These are phyloP conservation scores for Neotoxoptera formosana DNA, from an alignment of 1,140 invertebrate genomes.

Conservation along the genomic window DNA sequence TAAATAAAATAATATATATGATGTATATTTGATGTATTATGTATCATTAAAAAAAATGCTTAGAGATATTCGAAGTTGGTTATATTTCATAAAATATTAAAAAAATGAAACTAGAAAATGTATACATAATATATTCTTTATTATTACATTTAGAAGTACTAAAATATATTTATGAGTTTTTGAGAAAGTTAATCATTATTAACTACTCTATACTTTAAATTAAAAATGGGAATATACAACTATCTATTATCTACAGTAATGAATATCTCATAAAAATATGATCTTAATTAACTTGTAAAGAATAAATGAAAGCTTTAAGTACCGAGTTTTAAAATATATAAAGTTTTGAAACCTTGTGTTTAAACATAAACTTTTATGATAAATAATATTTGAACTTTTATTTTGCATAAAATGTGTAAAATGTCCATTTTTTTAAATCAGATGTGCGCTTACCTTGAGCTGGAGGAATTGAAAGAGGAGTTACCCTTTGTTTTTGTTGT, in stretches of 20 bases:
- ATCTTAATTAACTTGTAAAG: not conserved
- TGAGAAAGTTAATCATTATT: not conserved
- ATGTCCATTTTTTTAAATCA: slow-evolving; percentile 48
- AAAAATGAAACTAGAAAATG: not conserved
- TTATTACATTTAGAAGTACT: not conserved
- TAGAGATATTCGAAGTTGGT: not conserved
- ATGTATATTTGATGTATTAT: not conserved
- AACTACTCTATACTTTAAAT: not conserved
- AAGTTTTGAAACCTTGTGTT: slow-evolving; percentile 49
- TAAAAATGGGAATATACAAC: not conserved
- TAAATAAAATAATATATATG: not conserved
- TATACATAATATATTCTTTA: not conserved
- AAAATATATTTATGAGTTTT: not conserved
- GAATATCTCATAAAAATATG: not conserved
- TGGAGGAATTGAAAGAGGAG: slow-evolving; percentile 56
- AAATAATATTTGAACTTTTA: slow-evolving; percentile 42
- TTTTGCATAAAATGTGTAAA: slow-evolving; percentile 42
- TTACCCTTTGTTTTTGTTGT: slow-evolving; percentile 58
- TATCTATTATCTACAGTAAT: not conserved
- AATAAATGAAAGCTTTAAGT: not conserved
- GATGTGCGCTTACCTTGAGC: slow-evolving; percentile 54
- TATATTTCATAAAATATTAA: not conserved
- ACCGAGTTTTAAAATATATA: not conserved
- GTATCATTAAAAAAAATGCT: not conserved
- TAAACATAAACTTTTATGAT: slow-evolving; percentile 27